These are phyloP conservation scores for Neodiprion lecontei DNA, from an alignment of 1,140 invertebrate genomes.

Conservation along the genomic window DNA sequence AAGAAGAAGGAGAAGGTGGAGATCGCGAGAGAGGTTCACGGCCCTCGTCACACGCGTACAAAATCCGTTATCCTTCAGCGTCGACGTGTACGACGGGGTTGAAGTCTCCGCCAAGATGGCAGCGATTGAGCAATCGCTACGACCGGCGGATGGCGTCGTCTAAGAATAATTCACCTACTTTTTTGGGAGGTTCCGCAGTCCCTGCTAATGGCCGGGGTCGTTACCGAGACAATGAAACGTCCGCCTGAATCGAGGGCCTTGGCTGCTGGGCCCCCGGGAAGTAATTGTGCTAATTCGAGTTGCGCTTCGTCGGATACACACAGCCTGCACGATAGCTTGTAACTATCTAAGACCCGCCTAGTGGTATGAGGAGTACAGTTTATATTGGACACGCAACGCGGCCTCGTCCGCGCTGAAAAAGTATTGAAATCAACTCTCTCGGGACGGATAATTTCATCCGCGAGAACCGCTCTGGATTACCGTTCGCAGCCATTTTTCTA, in stretches of 20 bases:
- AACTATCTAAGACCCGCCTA: background rate
- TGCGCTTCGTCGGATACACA: background rate
- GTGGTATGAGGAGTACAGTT: too few relatives aligned
- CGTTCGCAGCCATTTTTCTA: background rate
- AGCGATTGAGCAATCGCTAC: too few relatives aligned
- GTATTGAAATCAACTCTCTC: background rate
- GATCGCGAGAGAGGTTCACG: background rate
- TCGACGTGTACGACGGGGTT: background rate
- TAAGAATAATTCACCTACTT: too few relatives aligned
- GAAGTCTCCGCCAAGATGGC: too few relatives aligned
- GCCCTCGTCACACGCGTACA: background rate
- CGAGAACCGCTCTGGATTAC: background rate
- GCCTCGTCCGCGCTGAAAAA: background rate
- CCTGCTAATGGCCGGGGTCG: background rate
- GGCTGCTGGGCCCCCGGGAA: background rate
- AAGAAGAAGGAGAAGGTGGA: conserved; percentile 10
- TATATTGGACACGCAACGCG: too few relatives aligned
- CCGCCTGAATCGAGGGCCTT: background rate
- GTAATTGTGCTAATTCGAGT: conserved; percentile 7
- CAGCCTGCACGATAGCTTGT: background rate
- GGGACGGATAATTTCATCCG: conserved; percentile 5
- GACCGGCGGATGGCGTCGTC: too few relatives aligned
- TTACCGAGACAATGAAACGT: background rate
- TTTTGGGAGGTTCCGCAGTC: too few relatives aligned
- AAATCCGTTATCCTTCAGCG: background rate